Evolutionary conservation across 64 coral and sea anemone genomes (phyloP).

Genomic region (Montipora foliosa): DNA sequence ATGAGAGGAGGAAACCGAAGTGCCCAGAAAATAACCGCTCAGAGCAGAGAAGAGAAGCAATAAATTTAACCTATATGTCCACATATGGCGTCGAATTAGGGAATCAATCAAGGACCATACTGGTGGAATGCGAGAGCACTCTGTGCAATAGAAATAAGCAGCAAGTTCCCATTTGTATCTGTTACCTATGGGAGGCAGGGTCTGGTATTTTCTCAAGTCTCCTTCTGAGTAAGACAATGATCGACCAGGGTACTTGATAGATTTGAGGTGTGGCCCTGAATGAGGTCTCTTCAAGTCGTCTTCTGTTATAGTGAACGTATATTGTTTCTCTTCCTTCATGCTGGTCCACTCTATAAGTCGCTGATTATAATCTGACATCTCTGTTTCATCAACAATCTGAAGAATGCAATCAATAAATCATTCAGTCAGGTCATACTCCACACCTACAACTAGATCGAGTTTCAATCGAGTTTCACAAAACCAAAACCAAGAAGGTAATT

Average conservation of each 20-base stretch:
- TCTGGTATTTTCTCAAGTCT: conserved; percentile 83
- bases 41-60: too few relatives aligned
- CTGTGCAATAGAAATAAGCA: too few relatives aligned
- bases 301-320: conserved; percentile 97
- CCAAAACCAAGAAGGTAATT: too few relatives aligned
- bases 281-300: conserved; percentile 69
- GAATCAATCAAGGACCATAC: too few relatives aligned
- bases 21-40: too few relatives aligned
- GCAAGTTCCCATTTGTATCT: background rate
- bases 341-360: conserved; percentile 88
- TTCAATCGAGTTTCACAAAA: too few relatives aligned
- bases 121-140: too few relatives aligned
- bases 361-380: conserved; percentile 93
- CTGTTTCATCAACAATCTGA: conserved; percentile 95
- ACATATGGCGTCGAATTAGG: too few relatives aligned
- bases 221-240: conserved; percentile 86
- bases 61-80: too few relatives aligned
- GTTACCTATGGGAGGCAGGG: conserved; percentile 87
- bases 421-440: too few relatives aligned
- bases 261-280: conserved; percentile 69
- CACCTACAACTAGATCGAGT: too few relatives aligned
- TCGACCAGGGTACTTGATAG: conserved; percentile 46
- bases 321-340: conserved; percentile 89
- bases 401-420: background rate
- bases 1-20: too few relatives aligned